phyloP scores from a whole-genome alignment of 2,888 invertebrate species.

The Callyntrura guangdongensis region DNA sequence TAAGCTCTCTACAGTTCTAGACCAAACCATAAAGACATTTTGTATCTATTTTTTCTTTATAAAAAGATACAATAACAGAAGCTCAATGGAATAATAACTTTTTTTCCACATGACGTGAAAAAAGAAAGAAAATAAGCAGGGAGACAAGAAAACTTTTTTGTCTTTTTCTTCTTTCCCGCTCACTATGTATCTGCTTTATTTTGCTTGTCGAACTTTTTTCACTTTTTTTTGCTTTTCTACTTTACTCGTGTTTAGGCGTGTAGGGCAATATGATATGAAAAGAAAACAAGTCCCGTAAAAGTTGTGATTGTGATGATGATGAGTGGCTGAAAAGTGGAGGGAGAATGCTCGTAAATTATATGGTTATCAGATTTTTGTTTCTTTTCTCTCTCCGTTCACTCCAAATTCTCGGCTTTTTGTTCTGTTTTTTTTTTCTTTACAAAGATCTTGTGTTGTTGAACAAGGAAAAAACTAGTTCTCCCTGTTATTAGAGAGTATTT shows the following conservation, averaged over 20 bases:
- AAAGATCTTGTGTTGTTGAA: slow-evolving; percentile 33
- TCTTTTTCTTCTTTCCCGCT: not conserved
- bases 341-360: slow-evolving; percentile 78
- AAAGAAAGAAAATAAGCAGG: slow-evolving; percentile 44
- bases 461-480: slow-evolving; percentile 14
- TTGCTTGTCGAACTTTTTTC: slow-evolving; percentile 28
- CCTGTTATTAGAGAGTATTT: slow-evolving; percentile 5
- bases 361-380: slow-evolving; percentile 76
- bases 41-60: slow-evolving; percentile 3
- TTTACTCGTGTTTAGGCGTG: slow-evolving; percentile 29
- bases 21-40: not conserved
- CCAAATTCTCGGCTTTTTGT: not conserved
- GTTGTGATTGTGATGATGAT: slow-evolving; percentile 77
- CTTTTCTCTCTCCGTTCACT: slow-evolving; percentile 43
- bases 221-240: slow-evolving; percentile 16
- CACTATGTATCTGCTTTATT: not conserved
- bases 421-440: not conserved
- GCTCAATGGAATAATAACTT: slow-evolving; percentile 78
- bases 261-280: too few relatives aligned
- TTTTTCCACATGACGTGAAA: slow-evolving; percentile 55
- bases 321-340: slow-evolving; percentile 79
- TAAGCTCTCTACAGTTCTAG: too few relatives aligned
- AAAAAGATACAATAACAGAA: slow-evolving; percentile 30
- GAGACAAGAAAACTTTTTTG: slow-evolving; percentile 44
- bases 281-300: slow-evolving; percentile 1